These are phyloP conservation scores for Circaetus cinerascens DNA, from an alignment of 2,113 vertebrate species.

Conservation along the genomic window DNA sequence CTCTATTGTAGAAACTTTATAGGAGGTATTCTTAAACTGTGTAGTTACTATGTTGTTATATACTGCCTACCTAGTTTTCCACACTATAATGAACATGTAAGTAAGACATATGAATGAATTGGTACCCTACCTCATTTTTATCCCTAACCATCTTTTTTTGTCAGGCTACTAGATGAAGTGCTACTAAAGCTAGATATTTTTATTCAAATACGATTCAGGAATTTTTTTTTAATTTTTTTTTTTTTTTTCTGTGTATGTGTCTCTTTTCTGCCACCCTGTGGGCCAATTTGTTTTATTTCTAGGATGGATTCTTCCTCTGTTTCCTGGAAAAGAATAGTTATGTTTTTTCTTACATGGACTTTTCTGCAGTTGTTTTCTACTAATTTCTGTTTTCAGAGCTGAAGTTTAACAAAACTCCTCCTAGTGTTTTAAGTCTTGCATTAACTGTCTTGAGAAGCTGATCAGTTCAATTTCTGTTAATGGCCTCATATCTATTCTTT, in stretches of 20 bases:
- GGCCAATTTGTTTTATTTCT: neutral
- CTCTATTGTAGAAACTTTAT: neutral
- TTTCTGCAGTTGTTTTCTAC: neutral
- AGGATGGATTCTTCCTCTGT: neutral
- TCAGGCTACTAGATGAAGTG: neutral
- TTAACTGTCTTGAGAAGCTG: neutral
- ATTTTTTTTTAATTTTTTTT: neutral
- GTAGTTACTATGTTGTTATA: neutral
- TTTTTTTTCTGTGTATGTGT: neutral
- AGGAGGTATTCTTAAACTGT: neutral
- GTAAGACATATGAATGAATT: neutral
- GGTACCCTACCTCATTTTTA: neutral
- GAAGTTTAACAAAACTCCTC: neutral
- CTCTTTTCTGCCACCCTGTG: conserved; percentile 30
- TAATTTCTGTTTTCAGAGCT: neutral
- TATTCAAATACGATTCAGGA: neutral
- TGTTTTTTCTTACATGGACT: neutral
- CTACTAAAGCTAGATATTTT: neutral
- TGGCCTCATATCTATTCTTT: neutral
- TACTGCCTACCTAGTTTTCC: neutral
- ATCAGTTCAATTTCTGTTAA: neutral
- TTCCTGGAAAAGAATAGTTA: neutral
- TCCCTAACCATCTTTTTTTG: neutral
- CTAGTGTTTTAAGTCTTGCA: neutral
- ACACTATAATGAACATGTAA: neutral